Percentiles rank a stretch among this genome's conserved stretches.
These are phyloP conservation scores for Dallia pectoralis DNA, from an alignment of 2,797 vertebrate genomes.

Conservation along the genomic window DNA sequence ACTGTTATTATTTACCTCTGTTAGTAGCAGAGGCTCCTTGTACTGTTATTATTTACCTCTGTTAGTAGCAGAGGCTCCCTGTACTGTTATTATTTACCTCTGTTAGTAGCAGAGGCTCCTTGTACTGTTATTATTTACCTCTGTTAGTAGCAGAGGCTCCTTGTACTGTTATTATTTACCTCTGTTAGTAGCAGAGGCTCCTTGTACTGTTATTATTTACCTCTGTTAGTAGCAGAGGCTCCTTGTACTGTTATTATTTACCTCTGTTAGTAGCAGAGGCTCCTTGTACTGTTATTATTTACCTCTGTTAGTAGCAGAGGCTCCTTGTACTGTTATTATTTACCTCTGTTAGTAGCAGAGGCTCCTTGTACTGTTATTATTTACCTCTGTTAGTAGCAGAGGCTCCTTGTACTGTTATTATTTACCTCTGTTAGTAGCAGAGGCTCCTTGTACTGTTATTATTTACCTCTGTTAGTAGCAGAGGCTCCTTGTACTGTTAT, in stretches of 20 bases:
- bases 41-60: conserved; percentile 79
- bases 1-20: conserved; percentile 79
- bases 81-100: conserved; percentile 78
- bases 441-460: conserved; percentile 71
- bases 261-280: conserved; percentile 80
- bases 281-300: conserved; percentile 68
- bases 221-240: conserved; percentile 78
- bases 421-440: conserved; percentile 79
- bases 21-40: conserved; percentile 74
- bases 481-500: conserved; percentile 72
- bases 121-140: conserved; percentile 77
- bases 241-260: conserved; percentile 72
- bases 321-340: conserved; percentile 70
- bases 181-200: conserved; percentile 77
- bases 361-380: conserved; percentile 70
- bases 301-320: conserved; percentile 80
- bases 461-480: conserved; percentile 79
- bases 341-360: conserved; percentile 80
- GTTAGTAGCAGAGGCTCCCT: conserved; percentile 74
- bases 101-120: conserved; percentile 74
- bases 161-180: conserved; percentile 74
- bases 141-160: conserved; percentile 76
- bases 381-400: conserved; percentile 80
- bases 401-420: conserved; percentile 71
- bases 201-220: conserved; percentile 72